These are phyloP conservation scores for Peromyscus leucopus DNA, from an alignment of 2,113 vertebrate genomes.

Conservation along the genomic window DNA sequence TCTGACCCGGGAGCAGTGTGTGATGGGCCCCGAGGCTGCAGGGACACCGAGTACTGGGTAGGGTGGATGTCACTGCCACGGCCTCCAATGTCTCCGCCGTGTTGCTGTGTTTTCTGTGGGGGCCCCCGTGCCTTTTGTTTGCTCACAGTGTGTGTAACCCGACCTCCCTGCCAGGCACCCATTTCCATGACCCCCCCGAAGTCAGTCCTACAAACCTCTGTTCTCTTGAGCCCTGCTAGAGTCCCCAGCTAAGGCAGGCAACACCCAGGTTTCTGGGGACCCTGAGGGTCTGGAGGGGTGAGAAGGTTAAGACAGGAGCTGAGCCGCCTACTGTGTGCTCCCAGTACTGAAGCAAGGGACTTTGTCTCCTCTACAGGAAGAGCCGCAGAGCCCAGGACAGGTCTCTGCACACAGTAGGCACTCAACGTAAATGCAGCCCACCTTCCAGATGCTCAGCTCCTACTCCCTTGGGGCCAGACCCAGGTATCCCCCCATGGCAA, in stretches of 20 bases:
- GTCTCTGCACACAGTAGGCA: not conserved
- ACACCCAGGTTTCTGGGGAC: no score
- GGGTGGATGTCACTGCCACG: fast-evolving
- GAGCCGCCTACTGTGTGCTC: not conserved
- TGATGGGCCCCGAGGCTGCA: no score
- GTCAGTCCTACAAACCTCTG: not conserved
- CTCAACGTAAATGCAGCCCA: not conserved
- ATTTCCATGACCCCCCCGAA: no score
- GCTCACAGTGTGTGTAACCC: not conserved
- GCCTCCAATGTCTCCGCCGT: not conserved
- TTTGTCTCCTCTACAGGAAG: not conserved
- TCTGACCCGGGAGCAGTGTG: fast-evolving
- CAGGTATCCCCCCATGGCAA: not conserved
- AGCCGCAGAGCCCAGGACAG: not conserved
- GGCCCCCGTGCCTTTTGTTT: not conserved
- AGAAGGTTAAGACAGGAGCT: not conserved
- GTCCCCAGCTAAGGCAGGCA: not conserved
- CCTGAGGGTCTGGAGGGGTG: not conserved
- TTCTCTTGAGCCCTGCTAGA: not conserved
- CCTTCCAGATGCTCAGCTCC: not conserved
- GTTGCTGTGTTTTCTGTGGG: not conserved
- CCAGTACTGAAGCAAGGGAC: not conserved
- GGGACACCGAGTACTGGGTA: not conserved
- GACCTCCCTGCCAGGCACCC: not conserved
- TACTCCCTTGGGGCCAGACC: fast-evolving